These are phyloP conservation scores for Muscidifurax raptorellus DNA, from an alignment of 1,140 invertebrate species.

Conservation along the genomic window DNA sequence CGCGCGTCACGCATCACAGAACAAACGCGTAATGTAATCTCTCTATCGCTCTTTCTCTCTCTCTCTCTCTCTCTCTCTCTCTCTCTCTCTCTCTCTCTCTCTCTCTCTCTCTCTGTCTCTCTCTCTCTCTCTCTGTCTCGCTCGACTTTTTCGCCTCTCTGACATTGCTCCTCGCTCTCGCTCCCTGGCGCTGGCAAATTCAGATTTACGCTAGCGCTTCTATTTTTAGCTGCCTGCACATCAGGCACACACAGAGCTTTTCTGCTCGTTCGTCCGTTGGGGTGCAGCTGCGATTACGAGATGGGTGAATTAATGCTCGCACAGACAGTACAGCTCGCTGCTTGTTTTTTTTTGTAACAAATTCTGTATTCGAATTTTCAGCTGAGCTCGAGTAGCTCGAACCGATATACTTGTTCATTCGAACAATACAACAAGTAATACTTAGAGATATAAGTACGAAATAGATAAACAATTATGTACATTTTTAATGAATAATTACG, in stretches of 20 bases:
- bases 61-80: background rate
- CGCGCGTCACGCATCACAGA: constrained; percentile 43
- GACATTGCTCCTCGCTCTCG: constrained; percentile 20
- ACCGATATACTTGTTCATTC: background rate
- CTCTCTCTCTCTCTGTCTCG: background rate
- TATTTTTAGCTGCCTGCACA: constrained; percentile 21
- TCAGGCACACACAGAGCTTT: background rate
- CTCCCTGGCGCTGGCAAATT: background rate
- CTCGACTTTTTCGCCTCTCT: constrained; percentile 35
- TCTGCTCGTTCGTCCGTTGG: background rate
- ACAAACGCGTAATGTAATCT: constrained; percentile 28
- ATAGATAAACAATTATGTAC: constrained; percentile 40
- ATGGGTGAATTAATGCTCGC: constrained; percentile 14
- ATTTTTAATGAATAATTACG: background rate
- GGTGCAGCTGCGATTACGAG: constrained; percentile 19
- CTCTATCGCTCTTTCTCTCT: background rate
- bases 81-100: background rate
- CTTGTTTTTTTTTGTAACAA: constrained; percentile 32
- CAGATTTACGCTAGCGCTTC: constrained; percentile 14
- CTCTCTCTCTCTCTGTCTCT: background rate
- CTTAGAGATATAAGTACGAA: constrained; percentile 15
- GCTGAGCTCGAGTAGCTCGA: background rate
- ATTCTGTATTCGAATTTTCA: constrained; percentile 28
- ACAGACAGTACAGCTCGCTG: background rate
- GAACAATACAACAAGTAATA: constrained; percentile 27